phyloP scores from a whole-genome alignment of 2,888 invertebrate genomes.

The Eupithecia subfuscata region DNA sequence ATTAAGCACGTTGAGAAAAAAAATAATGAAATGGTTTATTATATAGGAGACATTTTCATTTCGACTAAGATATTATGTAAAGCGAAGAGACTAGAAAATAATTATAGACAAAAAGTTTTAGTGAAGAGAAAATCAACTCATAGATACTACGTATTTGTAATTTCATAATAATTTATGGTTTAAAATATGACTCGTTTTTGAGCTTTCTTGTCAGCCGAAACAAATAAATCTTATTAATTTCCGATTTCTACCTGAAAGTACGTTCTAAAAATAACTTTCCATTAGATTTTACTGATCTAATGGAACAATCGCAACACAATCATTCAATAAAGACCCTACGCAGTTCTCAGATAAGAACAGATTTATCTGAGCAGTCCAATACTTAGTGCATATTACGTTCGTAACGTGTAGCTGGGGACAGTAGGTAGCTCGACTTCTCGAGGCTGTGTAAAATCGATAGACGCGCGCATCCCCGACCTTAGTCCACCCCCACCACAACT shows the following conservation, averaged over 20 bases:
- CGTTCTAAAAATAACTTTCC: neutral
- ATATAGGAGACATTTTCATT: neutral
- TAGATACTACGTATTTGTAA: no score
- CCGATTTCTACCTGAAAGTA: neutral
- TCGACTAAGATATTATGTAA: neutral
- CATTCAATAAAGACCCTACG: neutral
- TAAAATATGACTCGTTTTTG: no score
- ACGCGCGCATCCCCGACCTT: slow-evolving; percentile 70
- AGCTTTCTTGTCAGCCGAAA: no score
- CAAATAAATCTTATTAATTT: no score
- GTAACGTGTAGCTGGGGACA: slow-evolving; percentile 58
- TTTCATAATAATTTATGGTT: no score
- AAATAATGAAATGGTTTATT: neutral
- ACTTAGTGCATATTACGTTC: slow-evolving; percentile 40
- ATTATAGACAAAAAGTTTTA: neutral
- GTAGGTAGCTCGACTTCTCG: slow-evolving; percentile 49
- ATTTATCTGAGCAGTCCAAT: neutral
- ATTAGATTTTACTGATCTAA: neutral
- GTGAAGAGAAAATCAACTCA: no score
- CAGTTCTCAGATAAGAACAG: neutral
- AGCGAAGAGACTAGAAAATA: neutral
- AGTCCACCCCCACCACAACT: slow-evolving; percentile 53
- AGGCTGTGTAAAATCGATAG: slow-evolving; percentile 73
- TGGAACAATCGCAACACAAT: neutral
- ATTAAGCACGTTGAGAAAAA: neutral